Evolutionary conservation across 2,113 vertebrate species (phyloP).

Genomic region (Plestiodon gilberti): DNA sequence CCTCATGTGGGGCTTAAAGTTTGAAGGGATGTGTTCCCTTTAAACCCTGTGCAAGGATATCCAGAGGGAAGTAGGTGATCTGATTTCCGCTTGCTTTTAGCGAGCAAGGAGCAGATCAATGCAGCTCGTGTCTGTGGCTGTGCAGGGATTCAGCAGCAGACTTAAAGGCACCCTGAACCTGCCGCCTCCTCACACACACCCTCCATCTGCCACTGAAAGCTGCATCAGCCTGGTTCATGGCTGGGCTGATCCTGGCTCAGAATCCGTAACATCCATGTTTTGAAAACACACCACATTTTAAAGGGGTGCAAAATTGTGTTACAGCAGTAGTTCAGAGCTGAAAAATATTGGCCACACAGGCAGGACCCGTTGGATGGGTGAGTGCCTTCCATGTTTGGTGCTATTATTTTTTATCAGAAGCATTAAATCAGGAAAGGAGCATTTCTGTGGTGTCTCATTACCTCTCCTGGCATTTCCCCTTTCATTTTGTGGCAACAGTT

Average conservation of each 20-base stretch:
- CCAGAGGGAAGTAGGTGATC: too few relatives aligned
- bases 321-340: not conserved
- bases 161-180: too few relatives aligned
- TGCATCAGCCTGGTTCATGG: too few relatives aligned
- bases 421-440: not conserved
- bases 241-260: too few relatives aligned
- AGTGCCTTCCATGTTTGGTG: not conserved
- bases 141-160: too few relatives aligned
- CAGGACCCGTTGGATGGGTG: not conserved
- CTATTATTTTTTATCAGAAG: not conserved
- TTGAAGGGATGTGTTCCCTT: too few relatives aligned
- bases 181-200: too few relatives aligned
- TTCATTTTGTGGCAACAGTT: not conserved
- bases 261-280: not conserved
- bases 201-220: too few relatives aligned
- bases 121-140: too few relatives aligned
- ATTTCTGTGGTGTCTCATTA: not conserved
- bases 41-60: too few relatives aligned
- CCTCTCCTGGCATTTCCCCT: not conserved
- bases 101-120: too few relatives aligned
- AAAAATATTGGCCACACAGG: not conserved
- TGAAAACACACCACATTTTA: not conserved
- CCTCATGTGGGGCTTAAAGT: not conserved
- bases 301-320: not conserved
- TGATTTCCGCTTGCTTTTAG: too few relatives aligned